Conservation (phyloP, 2,797 vertebrate genomes). For the Chelon auratus region DNA sequence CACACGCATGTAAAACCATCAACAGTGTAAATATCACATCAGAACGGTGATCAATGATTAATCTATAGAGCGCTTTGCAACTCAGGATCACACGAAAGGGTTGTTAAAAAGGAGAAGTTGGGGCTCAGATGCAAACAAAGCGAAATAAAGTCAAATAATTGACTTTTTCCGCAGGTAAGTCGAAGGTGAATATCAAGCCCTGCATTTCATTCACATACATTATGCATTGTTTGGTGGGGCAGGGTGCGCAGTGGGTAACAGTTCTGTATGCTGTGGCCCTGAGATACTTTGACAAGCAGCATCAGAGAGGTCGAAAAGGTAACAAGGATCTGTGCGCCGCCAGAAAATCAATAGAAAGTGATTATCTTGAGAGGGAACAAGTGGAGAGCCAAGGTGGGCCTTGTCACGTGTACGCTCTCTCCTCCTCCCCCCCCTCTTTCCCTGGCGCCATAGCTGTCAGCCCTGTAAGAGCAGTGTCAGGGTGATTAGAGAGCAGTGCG, state of each 20-base stretch:
- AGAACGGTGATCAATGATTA: too few relatives aligned
- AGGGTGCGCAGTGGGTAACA: constrained; percentile 45
- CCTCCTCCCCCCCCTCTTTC: constrained; percentile 34
- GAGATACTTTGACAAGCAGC: constrained; percentile 58
- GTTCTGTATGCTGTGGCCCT: constrained; percentile 27
- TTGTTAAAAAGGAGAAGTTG: too few relatives aligned
- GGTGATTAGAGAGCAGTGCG: constrained; percentile 78
- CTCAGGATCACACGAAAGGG: too few relatives aligned
- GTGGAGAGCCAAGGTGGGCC: constrained; percentile 73
- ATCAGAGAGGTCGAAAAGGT: constrained; percentile 58
- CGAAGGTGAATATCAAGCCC: too few relatives aligned
- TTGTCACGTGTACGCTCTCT: constrained; percentile 67
- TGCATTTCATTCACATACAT: constrained; percentile 24
- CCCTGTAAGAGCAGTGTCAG: constrained; percentile 75
- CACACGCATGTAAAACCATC: too few relatives aligned
- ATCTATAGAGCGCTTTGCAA: too few relatives aligned
- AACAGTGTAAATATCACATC: too few relatives aligned
- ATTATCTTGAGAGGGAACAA: constrained; percentile 79
- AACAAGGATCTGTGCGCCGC: constrained; percentile 55
- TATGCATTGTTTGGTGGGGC: constrained; percentile 55
- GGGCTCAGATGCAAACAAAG: too few relatives aligned
- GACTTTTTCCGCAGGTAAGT: too few relatives aligned
- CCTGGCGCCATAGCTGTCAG: constrained; percentile 78
- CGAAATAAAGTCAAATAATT: too few relatives aligned
- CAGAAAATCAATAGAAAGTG: constrained; percentile 76